Evolutionary conservation across 2,797 vertebrate species (phyloP).

Genomic region (Falco peregrinus): DNA sequence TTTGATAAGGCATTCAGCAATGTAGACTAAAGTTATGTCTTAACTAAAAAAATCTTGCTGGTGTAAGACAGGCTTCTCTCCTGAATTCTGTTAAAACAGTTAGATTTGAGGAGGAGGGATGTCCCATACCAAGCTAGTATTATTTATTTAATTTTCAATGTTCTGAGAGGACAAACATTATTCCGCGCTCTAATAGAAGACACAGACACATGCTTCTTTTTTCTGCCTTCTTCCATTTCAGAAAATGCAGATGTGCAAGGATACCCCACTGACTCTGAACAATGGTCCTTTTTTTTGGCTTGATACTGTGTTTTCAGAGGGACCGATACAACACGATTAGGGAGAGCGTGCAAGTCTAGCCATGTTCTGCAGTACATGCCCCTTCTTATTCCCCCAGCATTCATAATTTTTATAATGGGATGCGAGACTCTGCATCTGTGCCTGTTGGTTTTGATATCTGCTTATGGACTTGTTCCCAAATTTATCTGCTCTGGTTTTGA

Average conservation of each 20-base stretch:
- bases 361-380: not conserved
- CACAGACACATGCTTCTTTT: not conserved
- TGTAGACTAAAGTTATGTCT: not conserved
- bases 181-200: not conserved
- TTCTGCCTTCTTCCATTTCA: not conserved
- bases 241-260: not conserved
- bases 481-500: not conserved
- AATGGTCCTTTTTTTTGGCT: not conserved
- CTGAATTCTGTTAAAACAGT: not conserved
- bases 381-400: not conserved
- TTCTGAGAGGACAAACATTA: not conserved
- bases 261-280: not conserved
- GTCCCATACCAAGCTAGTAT: not conserved
- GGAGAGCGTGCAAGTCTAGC: not conserved
- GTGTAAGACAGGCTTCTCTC: not conserved
- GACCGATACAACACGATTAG: not conserved
- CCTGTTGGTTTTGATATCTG: not conserved
- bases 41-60: not conserved
- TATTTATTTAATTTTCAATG: not conserved
- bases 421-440: not conserved
- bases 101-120: not conserved
- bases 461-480: not conserved
- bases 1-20: not conserved
- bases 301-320: not conserved
- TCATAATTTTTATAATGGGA: not conserved